These are phyloP conservation scores for Theonella swinhoei DNA, from an alignment of 37 sponge, comb jelly and placozoan genomes.

Conservation along the genomic window DNA sequence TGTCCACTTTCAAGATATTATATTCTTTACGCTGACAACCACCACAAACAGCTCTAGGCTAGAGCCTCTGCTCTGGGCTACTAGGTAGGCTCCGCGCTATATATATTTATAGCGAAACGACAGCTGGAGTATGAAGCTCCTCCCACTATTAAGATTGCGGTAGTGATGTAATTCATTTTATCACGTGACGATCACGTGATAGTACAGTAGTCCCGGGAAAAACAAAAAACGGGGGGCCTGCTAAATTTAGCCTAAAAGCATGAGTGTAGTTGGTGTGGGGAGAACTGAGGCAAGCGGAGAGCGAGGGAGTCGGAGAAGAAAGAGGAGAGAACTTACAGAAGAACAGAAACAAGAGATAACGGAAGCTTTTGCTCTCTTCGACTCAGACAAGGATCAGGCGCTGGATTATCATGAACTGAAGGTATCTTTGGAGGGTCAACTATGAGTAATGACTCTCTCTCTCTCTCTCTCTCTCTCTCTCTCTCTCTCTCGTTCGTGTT, in stretches of 20 bases:
- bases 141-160: too few relatives aligned
- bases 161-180: background rate
- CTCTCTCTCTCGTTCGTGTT: too few relatives aligned
- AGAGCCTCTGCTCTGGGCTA: too few relatives aligned
- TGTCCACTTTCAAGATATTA: too few relatives aligned
- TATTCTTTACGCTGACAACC: too few relatives aligned
- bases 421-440: constrained; percentile 23
- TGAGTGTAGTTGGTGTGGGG: constrained; percentile 19
- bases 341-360: constrained; percentile 96
- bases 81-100: too few relatives aligned
- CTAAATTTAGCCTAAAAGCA: background rate
- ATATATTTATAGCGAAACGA: too few relatives aligned
- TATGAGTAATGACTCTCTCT: background rate
- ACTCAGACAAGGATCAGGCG: constrained; percentile 93
- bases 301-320: constrained; percentile 73
- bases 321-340: constrained; percentile 88
- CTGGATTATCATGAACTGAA: constrained; percentile 98
- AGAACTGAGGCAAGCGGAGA: constrained; percentile 1
- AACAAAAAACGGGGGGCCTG: background rate
- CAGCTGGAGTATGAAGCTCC: too few relatives aligned
- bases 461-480: too few relatives aligned
- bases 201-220: background rate
- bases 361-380: constrained; percentile 97
- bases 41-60: too few relatives aligned
- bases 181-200: constrained; percentile 8